Percentiles rank a stretch among this genome's conserved stretches.
These are phyloP conservation scores for Ivindomyrus marchei DNA, from an alignment of 2,113 vertebrate genomes.

Conservation along the genomic window DNA sequence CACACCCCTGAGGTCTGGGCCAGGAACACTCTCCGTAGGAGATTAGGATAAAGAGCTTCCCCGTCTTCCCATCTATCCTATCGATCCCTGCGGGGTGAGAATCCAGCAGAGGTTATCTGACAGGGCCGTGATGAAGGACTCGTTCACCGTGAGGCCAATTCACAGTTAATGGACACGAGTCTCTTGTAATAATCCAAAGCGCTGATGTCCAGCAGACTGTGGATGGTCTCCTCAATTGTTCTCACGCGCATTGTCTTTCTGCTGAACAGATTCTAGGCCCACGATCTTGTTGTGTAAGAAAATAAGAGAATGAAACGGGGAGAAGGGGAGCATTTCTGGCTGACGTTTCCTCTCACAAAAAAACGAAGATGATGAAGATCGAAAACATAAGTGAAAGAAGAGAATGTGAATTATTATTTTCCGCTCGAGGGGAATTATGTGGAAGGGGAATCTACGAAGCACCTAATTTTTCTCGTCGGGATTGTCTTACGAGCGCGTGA, in stretches of 20 bases:
- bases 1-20: background rate
- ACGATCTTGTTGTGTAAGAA: background rate
- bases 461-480: slow-evolving; percentile 12
- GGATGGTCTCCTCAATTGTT: background rate
- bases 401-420: slow-evolving; percentile 6
- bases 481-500: background rate
- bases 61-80: background rate
- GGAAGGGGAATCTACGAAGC: too few species aligned
- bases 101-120: background rate
- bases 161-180: background rate
- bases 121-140: background rate
- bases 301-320: background rate
- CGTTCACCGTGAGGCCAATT: background rate
- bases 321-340: background rate
- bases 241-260: background rate
- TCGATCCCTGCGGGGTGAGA: background rate
- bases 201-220: background rate
- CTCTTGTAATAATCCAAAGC: background rate
- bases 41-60: background rate
- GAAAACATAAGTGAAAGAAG: background rate
- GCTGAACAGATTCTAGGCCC: background rate
- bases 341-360: background rate
- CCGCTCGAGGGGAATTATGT: background rate
- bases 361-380: slow-evolving; percentile 1
- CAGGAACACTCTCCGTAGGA: background rate